These are phyloP conservation scores for Poicephalus gulielmi DNA, from an alignment of 2,113 vertebrate genomes.

Conservation along the genomic window DNA sequence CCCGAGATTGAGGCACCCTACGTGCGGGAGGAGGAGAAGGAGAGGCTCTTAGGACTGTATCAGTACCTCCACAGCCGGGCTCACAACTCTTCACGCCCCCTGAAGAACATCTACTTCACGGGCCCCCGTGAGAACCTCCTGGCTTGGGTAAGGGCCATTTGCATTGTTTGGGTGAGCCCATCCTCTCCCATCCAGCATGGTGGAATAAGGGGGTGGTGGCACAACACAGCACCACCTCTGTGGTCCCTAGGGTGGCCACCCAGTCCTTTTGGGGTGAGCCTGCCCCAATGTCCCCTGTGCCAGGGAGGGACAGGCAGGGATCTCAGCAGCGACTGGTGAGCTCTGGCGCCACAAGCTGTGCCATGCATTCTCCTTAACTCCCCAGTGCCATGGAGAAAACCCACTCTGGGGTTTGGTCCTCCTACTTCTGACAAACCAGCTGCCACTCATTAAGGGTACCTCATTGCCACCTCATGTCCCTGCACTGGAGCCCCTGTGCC, in stretches of 20 bases:
- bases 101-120: slow-evolving; percentile 90
- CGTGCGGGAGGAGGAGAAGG: slow-evolving; percentile 84
- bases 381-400: background rate
- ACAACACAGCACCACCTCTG: background rate
- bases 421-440: background rate
- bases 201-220: background rate
- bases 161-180: background rate
- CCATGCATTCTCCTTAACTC: fast-evolving
- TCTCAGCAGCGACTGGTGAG: background rate
- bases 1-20: slow-evolving; percentile 91
- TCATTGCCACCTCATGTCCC: background rate
- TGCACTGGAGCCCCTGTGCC: background rate
- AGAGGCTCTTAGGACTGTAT: slow-evolving; percentile 89
- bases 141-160: slow-evolving; percentile 83
- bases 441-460: background rate
- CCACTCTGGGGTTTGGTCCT: background rate
- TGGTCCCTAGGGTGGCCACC: background rate
- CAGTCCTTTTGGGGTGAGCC: background rate
- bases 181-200: fast-evolving
- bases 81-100: slow-evolving; percentile 89
- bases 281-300: background rate
- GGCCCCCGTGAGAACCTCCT: slow-evolving; percentile 90
- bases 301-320: background rate
- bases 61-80: slow-evolving; percentile 93
- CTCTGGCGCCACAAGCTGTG: fast-evolving